Base-by-base conservation (phyloP, 1,140 invertebrate genomes). In the Whitmania pigra region DNA sequence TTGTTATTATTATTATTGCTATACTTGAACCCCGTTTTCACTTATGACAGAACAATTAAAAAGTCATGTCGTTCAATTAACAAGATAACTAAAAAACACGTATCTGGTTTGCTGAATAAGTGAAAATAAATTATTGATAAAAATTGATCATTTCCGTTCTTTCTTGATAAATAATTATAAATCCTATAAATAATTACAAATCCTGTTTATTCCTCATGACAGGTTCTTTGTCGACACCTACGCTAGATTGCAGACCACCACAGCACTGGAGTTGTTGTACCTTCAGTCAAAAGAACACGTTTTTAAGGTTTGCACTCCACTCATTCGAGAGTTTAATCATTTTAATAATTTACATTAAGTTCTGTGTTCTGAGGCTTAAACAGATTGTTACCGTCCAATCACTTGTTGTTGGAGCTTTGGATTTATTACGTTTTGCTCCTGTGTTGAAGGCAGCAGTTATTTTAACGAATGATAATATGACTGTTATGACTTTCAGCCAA, bases 181-280 rank as follows among this genome's bases (percentile, higher is more conserved):
- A 22, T 63, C 20, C 11, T 63, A 25, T 4, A 60, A 22, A 22
- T 27, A 60, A 22, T 60, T 27, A 60, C 17, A n/a, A n/a, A 60
- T 60, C 55, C 17, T 17, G 17, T 63, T 63, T 31, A 63, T 25
- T 63, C 29, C 3, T 25, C 11, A 1, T 25, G 9, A 15, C 57
- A 63, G 57, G 20, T 63, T 63, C 57, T 63, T 25, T 18, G 29
- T 63, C 9, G 57, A 63, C 57, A 63, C 57, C 22, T 63, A 63
- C 15, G 29, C 22, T 3, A 63, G 57, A 17, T 25, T 63, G 29
- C 57, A 63, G 57, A 31, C 22, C 3, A 63, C 11, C 29, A 22
- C 22, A 63, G 4, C 57, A 63, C 11, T 63, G 29, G 57, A 63
- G 57, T 15, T 63, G 13, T 63, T 63, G 2, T 63, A 63, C 15